Evolutionary conservation across 1,140 invertebrate species (phyloP), one percentile per base, ranked within the genome.

Genomic region (Leptinotarsa lineolata): DNA sequence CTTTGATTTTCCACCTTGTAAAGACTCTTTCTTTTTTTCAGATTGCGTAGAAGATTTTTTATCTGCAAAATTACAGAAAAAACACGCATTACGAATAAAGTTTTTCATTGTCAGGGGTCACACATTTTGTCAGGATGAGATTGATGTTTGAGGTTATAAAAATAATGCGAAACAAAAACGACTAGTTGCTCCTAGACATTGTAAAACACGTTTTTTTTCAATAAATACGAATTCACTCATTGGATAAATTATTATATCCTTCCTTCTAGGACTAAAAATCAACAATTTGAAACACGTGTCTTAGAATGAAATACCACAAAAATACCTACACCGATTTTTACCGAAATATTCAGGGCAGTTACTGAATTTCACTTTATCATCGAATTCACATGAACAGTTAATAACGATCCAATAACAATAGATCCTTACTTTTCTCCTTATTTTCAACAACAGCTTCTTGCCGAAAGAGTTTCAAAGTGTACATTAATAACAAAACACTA

Each of bases 401-500:
- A 54, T 18, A 54, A 4, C 1, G n/a, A 54, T 54, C 15, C n/a
- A 39, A 39, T 54, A 16, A 54, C 2, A 54, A 54, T 54, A 54
- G 48, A 16, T 15, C 8, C 78, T 79, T 76, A 79, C 78, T 74
- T 76, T 78, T 77, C 18, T 21, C 16, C 30, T 67, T 65, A n/a
- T 71, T 24, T 18, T 74, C 72, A n/a, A 66, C 64, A 59, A 70
- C 72, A n/a, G 64, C 46, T 20, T 80, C 78, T 60, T 70, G 58
- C 66, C 68, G 72, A 46, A 80, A 70, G 60, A 74, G 63, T 74
- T 73, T 75, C 30, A 80, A 67, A 69, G 78, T 75, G 67, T 80
- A 80, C 45, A 76, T 54, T 21, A 78, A 58, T 21, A 80, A 20
- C n/a, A 80, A 61, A 16, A 73, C 75, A 68, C 74, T 70, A 54